phyloP scores from a whole-genome alignment of 2,797 vertebrate genomes.

The Coluber constrictor region DNA sequence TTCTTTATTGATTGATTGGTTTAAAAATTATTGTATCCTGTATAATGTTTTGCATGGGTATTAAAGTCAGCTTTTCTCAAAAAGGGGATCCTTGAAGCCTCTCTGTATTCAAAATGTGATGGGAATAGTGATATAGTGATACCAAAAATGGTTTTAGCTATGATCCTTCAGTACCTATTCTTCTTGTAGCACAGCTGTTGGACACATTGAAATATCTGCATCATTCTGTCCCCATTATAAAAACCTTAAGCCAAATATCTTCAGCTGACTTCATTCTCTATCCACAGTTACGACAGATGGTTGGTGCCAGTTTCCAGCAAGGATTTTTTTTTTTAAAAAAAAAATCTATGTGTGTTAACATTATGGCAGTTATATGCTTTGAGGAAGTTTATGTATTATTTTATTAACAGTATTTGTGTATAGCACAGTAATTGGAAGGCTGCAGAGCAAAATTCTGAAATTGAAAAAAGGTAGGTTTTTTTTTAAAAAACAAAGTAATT shows the following conservation, averaged over 20 bases:
- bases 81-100: background rate
- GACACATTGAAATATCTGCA: background rate
- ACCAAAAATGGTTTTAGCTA: background rate
- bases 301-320: background rate
- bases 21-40: background rate
- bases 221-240: background rate
- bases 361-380: background rate
- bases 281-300: background rate
- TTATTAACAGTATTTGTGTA: background rate
- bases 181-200: background rate
- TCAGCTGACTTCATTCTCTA: background rate
- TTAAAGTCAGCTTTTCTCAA: background rate
- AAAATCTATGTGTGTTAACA: background rate
- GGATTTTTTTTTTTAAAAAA: background rate
- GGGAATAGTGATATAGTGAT: background rate
- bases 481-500: background rate
- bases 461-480: background rate
- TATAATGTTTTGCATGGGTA: background rate
- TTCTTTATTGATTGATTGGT: background rate
- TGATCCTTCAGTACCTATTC: background rate
- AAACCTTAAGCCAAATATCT: background rate
- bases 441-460: background rate
- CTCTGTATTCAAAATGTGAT: background rate
- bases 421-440: background rate
- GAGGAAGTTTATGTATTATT: background rate